A percentile compares a stretch with the other conserved stretches of the same genome.
Evolutionary conservation across 92 coral and sea anemone species (phyloP).

Genomic region (Epizoanthus ramosus): DNA sequence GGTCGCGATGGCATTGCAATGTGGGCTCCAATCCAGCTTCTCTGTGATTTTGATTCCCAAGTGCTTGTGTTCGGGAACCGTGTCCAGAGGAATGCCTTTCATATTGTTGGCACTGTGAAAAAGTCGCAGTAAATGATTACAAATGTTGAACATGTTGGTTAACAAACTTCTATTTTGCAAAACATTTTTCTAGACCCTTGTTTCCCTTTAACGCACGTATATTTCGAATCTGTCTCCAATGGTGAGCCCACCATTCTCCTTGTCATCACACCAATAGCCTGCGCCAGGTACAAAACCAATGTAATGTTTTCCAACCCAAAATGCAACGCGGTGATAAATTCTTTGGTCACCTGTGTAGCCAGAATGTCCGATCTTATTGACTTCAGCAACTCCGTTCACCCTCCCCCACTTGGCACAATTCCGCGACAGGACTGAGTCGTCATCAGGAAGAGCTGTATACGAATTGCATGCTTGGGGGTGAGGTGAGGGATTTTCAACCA

Average conservation of each 20-base stretch:
- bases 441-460: not conserved
- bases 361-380: not conserved
- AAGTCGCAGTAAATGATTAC: too few species aligned
- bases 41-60: too few species aligned
- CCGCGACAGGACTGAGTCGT: not conserved
- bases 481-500: not conserved
- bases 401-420: not conserved
- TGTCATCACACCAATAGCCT: slow-evolving; percentile 11
- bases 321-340: slow-evolving; percentile 12
- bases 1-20: too few species aligned
- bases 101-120: too few species aligned
- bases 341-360: not conserved
- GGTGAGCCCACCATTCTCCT: not conserved
- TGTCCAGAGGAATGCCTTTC: too few species aligned
- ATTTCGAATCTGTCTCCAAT: slow-evolving; percentile 5
- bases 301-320: not conserved
- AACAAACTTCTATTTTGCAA: too few species aligned
- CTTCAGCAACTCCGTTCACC: not conserved
- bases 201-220: not conserved
- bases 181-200: too few species aligned
- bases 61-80: too few species aligned
- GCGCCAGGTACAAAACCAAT: not conserved
- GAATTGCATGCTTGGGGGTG: not conserved
- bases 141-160: too few species aligned
- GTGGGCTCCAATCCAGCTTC: too few species aligned